Evolutionary conservation across 2,888 invertebrate species (phyloP), one percentile per base, ranked within the genome.

Genomic region (Hoplodrina ambigua): DNA sequence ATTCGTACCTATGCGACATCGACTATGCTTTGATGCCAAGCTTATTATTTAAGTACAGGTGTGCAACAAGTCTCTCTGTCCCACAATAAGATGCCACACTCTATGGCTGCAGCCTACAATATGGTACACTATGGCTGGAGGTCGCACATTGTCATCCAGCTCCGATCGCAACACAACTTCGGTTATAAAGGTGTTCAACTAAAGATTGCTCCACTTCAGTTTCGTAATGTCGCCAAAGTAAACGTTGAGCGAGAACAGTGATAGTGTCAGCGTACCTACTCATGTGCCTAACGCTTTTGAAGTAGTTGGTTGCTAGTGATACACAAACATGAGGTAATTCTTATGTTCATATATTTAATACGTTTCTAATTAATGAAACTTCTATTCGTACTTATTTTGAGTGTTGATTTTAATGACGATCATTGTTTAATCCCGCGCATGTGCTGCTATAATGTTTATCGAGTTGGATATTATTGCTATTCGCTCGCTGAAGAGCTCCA

Each of bases 61-160:
- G 57, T 41, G 37, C 25, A 25, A 25, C 25, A 25, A 25, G 25
- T 25, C 2, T 25, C 25, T 30, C 4, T 69, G 30, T 13, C n/a
- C 33, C 61, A 49, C 50, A 44, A 20, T 4, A 52, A 60, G 33
- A 50, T 25, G 60, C 61, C 15, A 53, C 25, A 2, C 25, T 25
- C 25, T 2, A 25, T 25, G 25, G 25, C 25, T 2, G 2, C 25
- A 25, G 25, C 25, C 25, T 25, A 25, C 25, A 25, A 25, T 25
- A 25, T 25, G 25, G 25, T 25, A 25, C 25, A 25, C 25, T 25
- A 25, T 25, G 15, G n/a, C 37, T 25, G 41, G 62, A 81, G 81
- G 81, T 33, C 78, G n/a, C 46, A 13, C 30, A 58, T 78, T 77
- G 82, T 81, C 82, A 56, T 54, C 59, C n/a, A n/a, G 55, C 52